These are phyloP conservation scores for Oreortyx pictus DNA, from an alignment of 2,797 vertebrate genomes.

Conservation along the genomic window DNA sequence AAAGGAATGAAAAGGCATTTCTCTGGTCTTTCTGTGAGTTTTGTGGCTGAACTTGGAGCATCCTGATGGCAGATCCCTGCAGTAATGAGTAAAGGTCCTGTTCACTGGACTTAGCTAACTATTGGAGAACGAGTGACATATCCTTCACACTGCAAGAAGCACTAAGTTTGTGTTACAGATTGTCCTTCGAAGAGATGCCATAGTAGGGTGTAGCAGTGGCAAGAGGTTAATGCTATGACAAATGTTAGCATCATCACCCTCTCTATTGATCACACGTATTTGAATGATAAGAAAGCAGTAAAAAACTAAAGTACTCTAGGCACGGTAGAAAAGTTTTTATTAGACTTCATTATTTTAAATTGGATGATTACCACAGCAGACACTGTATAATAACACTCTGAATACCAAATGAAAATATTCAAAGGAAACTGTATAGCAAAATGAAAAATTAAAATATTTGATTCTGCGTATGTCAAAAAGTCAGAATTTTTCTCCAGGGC, in stretches of 20 bases:
- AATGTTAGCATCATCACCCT: background rate
- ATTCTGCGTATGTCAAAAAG: background rate
- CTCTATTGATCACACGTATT: background rate
- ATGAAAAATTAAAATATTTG: constrained; percentile 19
- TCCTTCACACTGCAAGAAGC: background rate
- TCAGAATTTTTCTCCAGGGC: background rate
- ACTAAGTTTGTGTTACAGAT: background rate
- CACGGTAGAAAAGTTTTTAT: background rate
- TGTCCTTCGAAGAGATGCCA: background rate
- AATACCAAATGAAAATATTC: background rate
- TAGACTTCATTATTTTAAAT: background rate
- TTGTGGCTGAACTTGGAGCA: background rate
- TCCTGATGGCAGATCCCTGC: background rate
- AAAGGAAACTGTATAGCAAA: background rate
- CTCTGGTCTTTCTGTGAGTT: background rate
- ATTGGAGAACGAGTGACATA: background rate
- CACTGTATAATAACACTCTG: background rate
- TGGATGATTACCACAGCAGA: background rate
- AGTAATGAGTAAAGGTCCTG: background rate
- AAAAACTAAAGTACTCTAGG: background rate
- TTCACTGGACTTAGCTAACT: background rate
- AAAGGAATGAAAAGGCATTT: background rate
- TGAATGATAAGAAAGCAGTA: background rate
- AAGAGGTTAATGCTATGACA: background rate
- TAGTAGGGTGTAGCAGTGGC: background rate